Evolutionary conservation across 2,797 vertebrate genomes (phyloP), one percentile per base, ranked within the genome.

Genomic region (Furcifer pardalis): DNA sequence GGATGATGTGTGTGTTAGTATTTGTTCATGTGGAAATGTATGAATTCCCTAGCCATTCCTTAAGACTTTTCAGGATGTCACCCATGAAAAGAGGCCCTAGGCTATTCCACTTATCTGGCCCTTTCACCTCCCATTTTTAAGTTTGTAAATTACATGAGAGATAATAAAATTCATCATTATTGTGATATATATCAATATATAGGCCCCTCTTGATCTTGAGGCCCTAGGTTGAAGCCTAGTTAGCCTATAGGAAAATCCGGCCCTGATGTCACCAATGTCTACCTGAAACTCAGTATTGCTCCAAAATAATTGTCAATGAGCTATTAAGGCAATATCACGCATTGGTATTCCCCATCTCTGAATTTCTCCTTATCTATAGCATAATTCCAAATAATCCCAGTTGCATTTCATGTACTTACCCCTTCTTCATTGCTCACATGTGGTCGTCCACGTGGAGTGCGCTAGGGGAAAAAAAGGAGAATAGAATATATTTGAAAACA

Each of bases 381-480:
- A 63, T 86, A 60, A 83, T 68, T 52, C 30, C 74, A 84, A 6
- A 15, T 30, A 6, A 35, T 69, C 44, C 37, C 44, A 76, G 59
- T 13, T 76, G 35, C 27, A 84, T 6, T 69, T 1, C 44, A 68
- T 32, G 42, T 78, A 25, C 89, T 93, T 89, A 93, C 92, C 66
- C 87, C 91, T 78, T 94, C 91, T 81, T 95, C 90, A 71, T 91
- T 94, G 88, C 90, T 93, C 66, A n/a, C 44, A 56, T 87, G 85
- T 65, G 91, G 90, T 15, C 79, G 84, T 87, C 90, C 92, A 71
- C 77, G 93, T 37, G 91, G 90, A 65, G 92, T 25, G 65, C 32
- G 86, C 90, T 91, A 84, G 79, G 37, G 4, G 27, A 77, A 84
- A 42, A 30, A 27, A 65, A 68, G 74, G n/a, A n/a, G n/a, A n/a